Base-by-base conservation (phyloP, 2,113 vertebrate species). In the Rhinolophus sinicus region DNA sequence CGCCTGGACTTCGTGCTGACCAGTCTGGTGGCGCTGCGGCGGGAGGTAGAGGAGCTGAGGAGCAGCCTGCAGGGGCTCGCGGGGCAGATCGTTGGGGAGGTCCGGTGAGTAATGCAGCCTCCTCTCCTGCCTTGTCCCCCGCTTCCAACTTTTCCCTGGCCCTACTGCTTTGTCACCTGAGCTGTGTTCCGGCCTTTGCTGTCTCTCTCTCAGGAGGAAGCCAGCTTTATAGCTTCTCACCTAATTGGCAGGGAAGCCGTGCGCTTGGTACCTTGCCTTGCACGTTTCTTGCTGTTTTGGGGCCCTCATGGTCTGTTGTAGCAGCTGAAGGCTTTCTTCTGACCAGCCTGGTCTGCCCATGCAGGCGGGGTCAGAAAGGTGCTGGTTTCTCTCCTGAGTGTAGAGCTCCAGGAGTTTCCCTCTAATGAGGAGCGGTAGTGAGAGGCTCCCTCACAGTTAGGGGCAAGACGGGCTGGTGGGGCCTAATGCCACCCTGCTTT, bases 21-120 rank as follows among this genome's bases (percentile, higher is more conserved):
- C 76, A 99, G 98, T 38, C 97, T 99, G 4, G 62, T 95, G 0
- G 99, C 98, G 0, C 98, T 99, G 77, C 98, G 99, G 56, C 98
- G 76, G 1, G 99, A 99, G 92, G 99, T 99, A 69, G 98, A 99
- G 16, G 99, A 99, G 95, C 97, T 99, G 76, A 97, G 99, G 22
- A 98, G 92, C 5, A 98, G 99, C 85, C 99, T 99, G 70, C 99
- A 98, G 95, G 98, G 98, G 62, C 98, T 99, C 11, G 99, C 99
- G 0, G 95, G 97, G 28, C 99, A 99, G 93, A 99, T 99, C 7
- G 98, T 99, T 24, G 98, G 98, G 35, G 99, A 99, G 96, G 98
- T 99, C 96, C 99, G 99, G 99, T 99, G 93, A 98, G 98, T 98
- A 88, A 21, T 6, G 30, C 38, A 18, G 62, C 50, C 81, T 81